Evolutionary conservation across 2,113 vertebrate species (phyloP).

Genomic region (Vidua macroura): DNA sequence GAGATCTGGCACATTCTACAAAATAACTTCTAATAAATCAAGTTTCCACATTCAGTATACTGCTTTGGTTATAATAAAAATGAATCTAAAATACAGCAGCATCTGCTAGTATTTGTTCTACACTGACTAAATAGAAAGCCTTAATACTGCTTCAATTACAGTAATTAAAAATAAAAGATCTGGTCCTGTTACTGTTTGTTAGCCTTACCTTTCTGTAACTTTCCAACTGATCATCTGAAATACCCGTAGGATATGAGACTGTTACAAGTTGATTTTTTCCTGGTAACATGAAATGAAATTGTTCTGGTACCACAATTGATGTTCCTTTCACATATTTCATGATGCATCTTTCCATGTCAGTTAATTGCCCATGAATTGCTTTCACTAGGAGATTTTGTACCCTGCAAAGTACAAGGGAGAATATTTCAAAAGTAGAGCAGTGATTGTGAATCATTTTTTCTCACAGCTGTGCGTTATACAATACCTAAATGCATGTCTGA

Average conservation of each 20-base stretch:
- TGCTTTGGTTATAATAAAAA: neutral
- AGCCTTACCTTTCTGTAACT: conserved; percentile 79
- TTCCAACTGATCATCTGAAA: conserved; percentile 84
- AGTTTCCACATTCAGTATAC: neutral
- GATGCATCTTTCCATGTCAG: conserved; percentile 88
- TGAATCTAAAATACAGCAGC: neutral
- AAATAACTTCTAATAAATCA: neutral
- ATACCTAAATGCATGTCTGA: neutral
- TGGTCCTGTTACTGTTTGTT: neutral
- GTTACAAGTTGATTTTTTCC: conserved; percentile 79
- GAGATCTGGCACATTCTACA: neutral
- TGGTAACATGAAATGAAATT: conserved; percentile 90
- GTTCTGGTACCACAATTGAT: conserved; percentile 83
- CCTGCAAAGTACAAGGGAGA: conserved; percentile 63
- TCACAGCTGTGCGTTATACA: neutral
- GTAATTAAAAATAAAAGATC: neutral
- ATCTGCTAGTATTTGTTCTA: neutral
- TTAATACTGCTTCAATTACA: neutral
- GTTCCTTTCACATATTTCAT: conserved; percentile 84
- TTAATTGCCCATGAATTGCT: conserved; percentile 82
- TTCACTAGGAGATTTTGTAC: conserved; percentile 79
- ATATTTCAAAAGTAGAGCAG: neutral
- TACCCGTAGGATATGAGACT: conserved; percentile 84
- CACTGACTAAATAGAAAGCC: neutral
- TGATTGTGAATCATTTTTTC: neutral